Percentiles rank a stretch among this genome's conserved stretches.
These are phyloP conservation scores for Polydrusus tereticollis DNA, from an alignment of 2,888 invertebrate species.

Conservation along the genomic window DNA sequence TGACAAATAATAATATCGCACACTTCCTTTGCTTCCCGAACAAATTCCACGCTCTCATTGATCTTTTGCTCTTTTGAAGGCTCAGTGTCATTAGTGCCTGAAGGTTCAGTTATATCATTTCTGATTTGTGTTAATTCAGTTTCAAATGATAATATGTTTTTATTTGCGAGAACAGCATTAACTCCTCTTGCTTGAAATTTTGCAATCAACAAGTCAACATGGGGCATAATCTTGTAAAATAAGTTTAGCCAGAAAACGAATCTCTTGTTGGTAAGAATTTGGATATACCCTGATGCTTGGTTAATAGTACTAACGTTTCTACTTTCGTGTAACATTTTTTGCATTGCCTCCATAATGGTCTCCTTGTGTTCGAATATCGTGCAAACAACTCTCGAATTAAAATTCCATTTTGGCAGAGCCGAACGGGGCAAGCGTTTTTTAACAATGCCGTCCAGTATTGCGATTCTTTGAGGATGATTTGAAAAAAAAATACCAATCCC, in stretches of 20 bases:
- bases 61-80: not conserved
- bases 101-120: not conserved
- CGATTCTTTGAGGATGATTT: conserved; percentile 43
- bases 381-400: conserved; percentile 43
- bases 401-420: conserved; percentile 52
- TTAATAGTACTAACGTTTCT: conserved; percentile 15
- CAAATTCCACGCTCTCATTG: not conserved
- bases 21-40: conserved; percentile 13
- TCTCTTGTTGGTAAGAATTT: not conserved
- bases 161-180: conserved; percentile 16
- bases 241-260: conserved; percentile 21
- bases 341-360: conserved; percentile 38
- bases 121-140: conserved; percentile 2
- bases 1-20: conserved; percentile 24
- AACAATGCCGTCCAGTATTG: conserved; percentile 46
- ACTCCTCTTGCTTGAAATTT: conserved; percentile 21
- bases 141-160: conserved; percentile 16
- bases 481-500: conserved; percentile 51
- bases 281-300: conserved; percentile 13
- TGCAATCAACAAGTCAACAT: conserved; percentile 13
- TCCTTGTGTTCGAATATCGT: conserved; percentile 49
- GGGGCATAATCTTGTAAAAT: conserved; percentile 32
- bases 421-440: conserved; percentile 40
- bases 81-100: not conserved
- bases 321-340: conserved; percentile 12